phyloP scores from a whole-genome alignment of 2,113 vertebrate genomes.

The Ellobius talpinus region DNA sequence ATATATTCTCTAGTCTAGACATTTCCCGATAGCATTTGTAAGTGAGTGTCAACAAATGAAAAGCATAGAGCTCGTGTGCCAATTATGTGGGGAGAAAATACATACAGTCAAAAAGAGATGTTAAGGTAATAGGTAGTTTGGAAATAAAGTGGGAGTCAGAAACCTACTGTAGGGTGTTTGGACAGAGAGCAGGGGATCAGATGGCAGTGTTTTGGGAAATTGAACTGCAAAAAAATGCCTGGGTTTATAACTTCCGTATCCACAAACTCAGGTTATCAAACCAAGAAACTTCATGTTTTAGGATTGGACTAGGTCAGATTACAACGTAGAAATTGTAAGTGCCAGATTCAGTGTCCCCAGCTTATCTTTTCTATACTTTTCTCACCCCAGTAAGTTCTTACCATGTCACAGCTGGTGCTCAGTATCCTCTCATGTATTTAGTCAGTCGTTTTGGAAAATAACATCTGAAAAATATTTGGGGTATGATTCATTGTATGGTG shows the following conservation, averaged over 20 bases:
- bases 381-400: not conserved
- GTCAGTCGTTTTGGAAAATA: not conserved
- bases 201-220: not conserved
- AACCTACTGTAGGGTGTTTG: not conserved
- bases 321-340: not conserved
- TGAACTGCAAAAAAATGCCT: constrained; percentile 8
- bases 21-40: constrained; percentile 36
- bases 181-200: not conserved
- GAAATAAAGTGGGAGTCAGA: not conserved
- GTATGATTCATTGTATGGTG: constrained; percentile 10
- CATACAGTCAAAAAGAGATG: not conserved
- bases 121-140: not conserved
- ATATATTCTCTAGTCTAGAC: constrained; percentile 34
- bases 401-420: not conserved
- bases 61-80: not conserved
- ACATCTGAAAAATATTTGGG: constrained; percentile 46
- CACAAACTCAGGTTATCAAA: constrained; percentile 16
- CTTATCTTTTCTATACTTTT: not conserved
- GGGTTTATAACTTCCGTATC: not conserved
- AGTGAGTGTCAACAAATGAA: constrained; percentile 33
- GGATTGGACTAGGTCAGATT: not conserved
- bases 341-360: not conserved
- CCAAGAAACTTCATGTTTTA: constrained; percentile 2
- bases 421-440: not conserved
- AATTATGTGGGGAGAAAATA: not conserved